phyloP scores from a whole-genome alignment of 2,797 vertebrate species.

The Gila robusta region DNA sequence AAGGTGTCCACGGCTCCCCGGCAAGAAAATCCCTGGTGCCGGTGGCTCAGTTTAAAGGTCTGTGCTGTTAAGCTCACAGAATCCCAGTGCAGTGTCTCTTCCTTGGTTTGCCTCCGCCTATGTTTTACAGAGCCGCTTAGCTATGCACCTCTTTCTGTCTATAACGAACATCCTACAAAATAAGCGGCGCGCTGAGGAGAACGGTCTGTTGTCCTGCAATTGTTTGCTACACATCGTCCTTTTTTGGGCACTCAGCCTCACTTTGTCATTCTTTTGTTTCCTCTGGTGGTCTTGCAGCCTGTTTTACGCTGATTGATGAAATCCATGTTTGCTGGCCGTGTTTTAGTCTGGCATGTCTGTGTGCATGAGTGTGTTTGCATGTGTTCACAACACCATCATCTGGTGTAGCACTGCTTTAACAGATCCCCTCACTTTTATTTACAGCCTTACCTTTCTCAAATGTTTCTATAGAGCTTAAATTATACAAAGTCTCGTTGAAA shows the following conservation, averaged over 20 bases:
- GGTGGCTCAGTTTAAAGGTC: conserved; percentile 79
- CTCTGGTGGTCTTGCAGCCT: conserved; percentile 69
- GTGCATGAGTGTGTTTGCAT: conserved; percentile 70
- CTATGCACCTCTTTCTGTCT: conserved; percentile 70
- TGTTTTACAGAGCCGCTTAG: conserved; percentile 74
- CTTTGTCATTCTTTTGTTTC: conserved; percentile 66
- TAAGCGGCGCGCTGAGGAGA: conserved; percentile 65
- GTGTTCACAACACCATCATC: conserved; percentile 51
- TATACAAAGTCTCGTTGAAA: neutral
- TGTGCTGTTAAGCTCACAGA: conserved; percentile 66
- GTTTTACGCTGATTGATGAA: conserved; percentile 50
- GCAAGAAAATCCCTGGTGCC: conserved; percentile 80
- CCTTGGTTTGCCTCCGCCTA: conserved; percentile 73
- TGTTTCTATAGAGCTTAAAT: conserved; percentile 26
- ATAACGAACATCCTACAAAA: conserved; percentile 59
- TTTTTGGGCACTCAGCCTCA: conserved; percentile 68
- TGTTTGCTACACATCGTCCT: conserved; percentile 50
- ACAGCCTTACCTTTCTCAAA: neutral
- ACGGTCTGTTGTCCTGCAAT: conserved; percentile 55
- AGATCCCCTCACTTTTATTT: conserved; percentile 27
- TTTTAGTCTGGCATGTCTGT: conserved; percentile 61
- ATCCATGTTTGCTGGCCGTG: conserved; percentile 59
- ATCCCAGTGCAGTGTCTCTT: conserved; percentile 68
- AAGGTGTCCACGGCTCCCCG: conserved; percentile 67
- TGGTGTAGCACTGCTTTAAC: conserved; percentile 41